Percentiles rank a stretch among this genome's conserved stretches.
Evolutionary conservation across 1,140 invertebrate genomes (phyloP).

Genomic region (Listronotus oregonensis): DNA sequence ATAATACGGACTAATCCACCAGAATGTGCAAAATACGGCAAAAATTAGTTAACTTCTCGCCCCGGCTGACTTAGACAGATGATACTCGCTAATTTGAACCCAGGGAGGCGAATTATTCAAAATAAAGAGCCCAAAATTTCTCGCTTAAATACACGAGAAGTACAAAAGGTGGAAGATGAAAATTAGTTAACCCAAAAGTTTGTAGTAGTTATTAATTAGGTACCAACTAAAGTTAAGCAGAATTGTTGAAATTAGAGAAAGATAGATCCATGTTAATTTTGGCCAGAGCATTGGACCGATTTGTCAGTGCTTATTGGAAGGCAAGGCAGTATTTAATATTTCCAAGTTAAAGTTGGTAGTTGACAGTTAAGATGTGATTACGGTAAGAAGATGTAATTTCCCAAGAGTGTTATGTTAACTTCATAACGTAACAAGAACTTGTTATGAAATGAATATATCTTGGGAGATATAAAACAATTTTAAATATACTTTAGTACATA

Average conservation of each 20-base stretch:
- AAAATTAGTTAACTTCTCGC: constrained; percentile 33
- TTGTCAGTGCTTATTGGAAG: constrained; percentile 23
- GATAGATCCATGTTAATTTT: constrained; percentile 8
- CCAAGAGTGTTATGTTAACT: no score
- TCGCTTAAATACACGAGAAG: constrained; percentile 10
- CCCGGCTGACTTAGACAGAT: constrained; percentile 29
- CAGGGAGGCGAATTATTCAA: constrained; percentile 22
- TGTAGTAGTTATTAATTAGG: constrained; percentile 13
- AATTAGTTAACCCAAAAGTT: constrained; percentile 12
- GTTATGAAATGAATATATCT: no score
- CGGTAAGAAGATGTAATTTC: no score
- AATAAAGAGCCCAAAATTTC: constrained; percentile 29
- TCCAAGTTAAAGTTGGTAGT: constrained; percentile 8
- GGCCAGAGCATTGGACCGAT: constrained; percentile 4
- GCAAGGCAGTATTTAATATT: constrained; percentile 13
- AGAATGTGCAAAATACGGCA: constrained; percentile 23
- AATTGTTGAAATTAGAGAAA: constrained; percentile 16
- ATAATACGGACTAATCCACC: constrained; percentile 22
- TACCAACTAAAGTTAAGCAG: not conserved
- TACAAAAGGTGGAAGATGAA: constrained; percentile 15
- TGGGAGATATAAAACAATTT: no score
- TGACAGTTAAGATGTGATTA: no score
- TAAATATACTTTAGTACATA: no score
- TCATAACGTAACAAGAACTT: no score
- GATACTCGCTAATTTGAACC: constrained; percentile 28